phyloP scores from a whole-genome alignment of 2,888 invertebrate species.

The Trichopria drosophilae region DNA sequence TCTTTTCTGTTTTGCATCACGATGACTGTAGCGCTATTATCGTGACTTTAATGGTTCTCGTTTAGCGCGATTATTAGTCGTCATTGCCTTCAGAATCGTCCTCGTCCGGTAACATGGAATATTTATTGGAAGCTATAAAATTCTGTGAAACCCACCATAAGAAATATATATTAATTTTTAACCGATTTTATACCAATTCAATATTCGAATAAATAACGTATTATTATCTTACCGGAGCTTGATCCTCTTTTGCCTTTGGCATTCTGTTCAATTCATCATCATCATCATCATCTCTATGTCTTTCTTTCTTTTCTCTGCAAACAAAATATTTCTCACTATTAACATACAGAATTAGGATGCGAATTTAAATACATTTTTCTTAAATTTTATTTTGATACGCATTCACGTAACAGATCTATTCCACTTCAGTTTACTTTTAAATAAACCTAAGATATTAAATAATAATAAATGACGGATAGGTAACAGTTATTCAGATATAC shows the following conservation, averaged over 20 bases:
- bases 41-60: slow-evolving; percentile 32
- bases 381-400: not conserved
- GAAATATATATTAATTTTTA: too few species aligned
- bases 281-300: slow-evolving; percentile 54
- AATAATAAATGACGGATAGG: too few species aligned
- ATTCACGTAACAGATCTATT: too few species aligned
- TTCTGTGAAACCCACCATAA: slow-evolving; percentile 69
- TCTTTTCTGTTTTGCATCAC: slow-evolving; percentile 12
- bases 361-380: not conserved
- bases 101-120: slow-evolving; percentile 71
- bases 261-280: slow-evolving; percentile 60
- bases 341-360: not conserved
- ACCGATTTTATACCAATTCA: too few species aligned
- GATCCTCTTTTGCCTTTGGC: slow-evolving; percentile 75
- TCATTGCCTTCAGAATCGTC: slow-evolving; percentile 63
- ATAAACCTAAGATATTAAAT: too few species aligned
- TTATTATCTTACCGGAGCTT: slow-evolving; percentile 75
- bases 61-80: slow-evolving; percentile 48
- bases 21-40: slow-evolving; percentile 34
- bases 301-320: slow-evolving; percentile 45
- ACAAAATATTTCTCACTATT: slow-evolving; percentile 12
- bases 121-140: slow-evolving; percentile 77
- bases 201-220: too few species aligned
- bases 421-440: too few species aligned
- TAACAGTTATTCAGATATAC: too few species aligned